Base-by-base conservation (phyloP, 2,113 vertebrate genomes). In the Cyprinus carpio region DNA sequence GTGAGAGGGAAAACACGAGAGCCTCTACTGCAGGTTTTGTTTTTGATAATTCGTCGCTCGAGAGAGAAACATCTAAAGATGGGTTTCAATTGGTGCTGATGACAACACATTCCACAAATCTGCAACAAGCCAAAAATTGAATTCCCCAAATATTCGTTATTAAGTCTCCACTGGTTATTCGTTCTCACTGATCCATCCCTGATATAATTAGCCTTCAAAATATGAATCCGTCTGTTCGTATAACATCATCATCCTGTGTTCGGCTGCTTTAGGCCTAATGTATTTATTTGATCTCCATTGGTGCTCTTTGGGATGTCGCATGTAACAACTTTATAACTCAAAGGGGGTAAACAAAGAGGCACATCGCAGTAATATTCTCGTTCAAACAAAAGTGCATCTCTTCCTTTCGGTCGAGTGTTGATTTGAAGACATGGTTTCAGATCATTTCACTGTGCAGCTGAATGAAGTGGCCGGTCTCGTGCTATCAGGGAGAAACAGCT, bases 401-500 rank as follows among this genome's bases (percentile, higher is more conserved):
- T 56, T 23, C 40, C 75, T 84, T 64, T 88, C 62, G 74, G 65
- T 84, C 51, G 40, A 83, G 76, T 76, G n/a, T 34, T 87, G 81
- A 86, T 64, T 86, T 84, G 82, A 82, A 84, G 83, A 85, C 40
- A 49, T 40, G 37, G 81, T 82, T 88, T 87, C 77, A 90, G 88
- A 87, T 83, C 85, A 84, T 75, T 75, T 82, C 79, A 49, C 69
- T 84, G 8, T 65, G 74, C 84, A 81, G 71, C 84, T 80, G 84
- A 75, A 86, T 87, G 79, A 75, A 87, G 37, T 84, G 82, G 75
- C 82, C 81, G 29, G 76, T 40, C 62, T 85, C 80, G 76, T 71
- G 83, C 87, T 89, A 90, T 90, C 87, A 84, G 62, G 67, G n/a
- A 78, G 85, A 89, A 84, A 84, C 49, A 87, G 85, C 89, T 87